A percentile compares a stretch with the other conserved stretches of the same genome.
phyloP scores from a whole-genome alignment of 2,888 invertebrate genomes.

The Hipparchia semele region DNA sequence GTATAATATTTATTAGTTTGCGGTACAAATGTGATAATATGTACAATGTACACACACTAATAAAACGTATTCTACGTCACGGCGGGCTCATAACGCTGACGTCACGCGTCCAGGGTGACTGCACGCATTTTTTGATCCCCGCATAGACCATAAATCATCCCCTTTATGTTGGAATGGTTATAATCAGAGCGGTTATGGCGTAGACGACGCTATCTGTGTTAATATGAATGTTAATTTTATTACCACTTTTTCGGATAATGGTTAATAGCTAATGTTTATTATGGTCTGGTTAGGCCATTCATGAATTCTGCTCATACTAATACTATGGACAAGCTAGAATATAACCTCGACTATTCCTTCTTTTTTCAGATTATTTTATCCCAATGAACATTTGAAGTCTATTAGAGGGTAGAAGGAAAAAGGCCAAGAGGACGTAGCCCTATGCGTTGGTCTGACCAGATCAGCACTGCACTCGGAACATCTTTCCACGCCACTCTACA shows the following conservation, averaged over 20 bases:
- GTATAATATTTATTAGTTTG: background rate
- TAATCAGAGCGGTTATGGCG: constrained; percentile 27
- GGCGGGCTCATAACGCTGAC: constrained; percentile 28
- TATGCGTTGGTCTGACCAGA: no score
- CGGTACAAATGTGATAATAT: background rate
- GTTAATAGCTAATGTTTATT: background rate
- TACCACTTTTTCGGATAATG: background rate
- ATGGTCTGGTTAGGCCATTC: background rate
- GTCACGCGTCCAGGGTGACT: constrained; percentile 34
- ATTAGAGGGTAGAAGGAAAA: no score
- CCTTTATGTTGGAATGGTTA: constrained; percentile 31
- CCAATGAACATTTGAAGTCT: no score
- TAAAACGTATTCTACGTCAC: constrained; percentile 29
- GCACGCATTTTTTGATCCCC: constrained; percentile 36
- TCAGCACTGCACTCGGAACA: no score
- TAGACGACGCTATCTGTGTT: constrained; percentile 21
- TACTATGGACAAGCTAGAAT: no score
- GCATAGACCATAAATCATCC: constrained; percentile 39
- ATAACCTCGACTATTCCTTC: no score
- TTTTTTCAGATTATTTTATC: no score
- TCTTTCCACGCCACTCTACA: no score
- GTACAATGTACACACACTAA: constrained; percentile 1
- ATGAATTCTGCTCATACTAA: background rate
- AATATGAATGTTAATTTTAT: constrained; percentile 22
- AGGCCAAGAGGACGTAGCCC: no score